Evolutionary conservation across 1,140 invertebrate genomes (phyloP).

Genomic region (Heliconius hermathena): DNA sequence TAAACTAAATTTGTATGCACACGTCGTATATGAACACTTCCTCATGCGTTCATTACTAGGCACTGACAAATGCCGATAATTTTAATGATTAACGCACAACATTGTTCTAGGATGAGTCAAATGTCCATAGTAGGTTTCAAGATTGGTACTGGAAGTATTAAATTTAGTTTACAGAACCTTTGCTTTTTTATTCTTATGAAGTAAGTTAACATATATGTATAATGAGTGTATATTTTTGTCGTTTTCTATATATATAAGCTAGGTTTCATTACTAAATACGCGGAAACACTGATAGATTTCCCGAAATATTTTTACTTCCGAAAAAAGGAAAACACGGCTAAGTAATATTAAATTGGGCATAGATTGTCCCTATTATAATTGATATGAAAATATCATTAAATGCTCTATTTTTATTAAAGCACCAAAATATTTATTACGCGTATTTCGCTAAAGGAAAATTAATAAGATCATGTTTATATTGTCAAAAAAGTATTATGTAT

Average conservation of each 20-base stretch:
- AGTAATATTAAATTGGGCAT: too few species aligned
- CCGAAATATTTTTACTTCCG: too few species aligned
- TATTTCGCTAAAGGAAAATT: conserved; percentile 21
- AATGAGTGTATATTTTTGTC: too few species aligned
- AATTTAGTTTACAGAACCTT: not conserved
- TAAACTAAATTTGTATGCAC: conserved; percentile 17
- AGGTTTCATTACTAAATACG: too few species aligned
- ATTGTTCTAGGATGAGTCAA: conserved; percentile 25
- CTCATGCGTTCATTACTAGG: conserved; percentile 17
- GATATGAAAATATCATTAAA: not conserved
- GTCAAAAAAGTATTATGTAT: conserved; percentile 28
- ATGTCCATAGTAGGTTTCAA: not conserved
- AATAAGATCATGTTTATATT: conserved; percentile 26
- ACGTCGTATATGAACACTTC: conserved; percentile 13
- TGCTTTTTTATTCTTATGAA: not conserved
- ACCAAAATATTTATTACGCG: not conserved
- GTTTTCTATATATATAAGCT: too few species aligned
- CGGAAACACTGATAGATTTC: too few species aligned
- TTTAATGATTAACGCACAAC: conserved; percentile 20
- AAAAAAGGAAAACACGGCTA: too few species aligned
- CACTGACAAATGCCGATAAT: conserved; percentile 14
- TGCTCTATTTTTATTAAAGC: not conserved
- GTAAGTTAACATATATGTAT: too few species aligned
- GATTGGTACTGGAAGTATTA: not conserved
- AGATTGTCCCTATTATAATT: not conserved